These are phyloP conservation scores for Sussaba pulchella DNA, from an alignment of 2,888 invertebrate genomes.

Conservation along the genomic window DNA sequence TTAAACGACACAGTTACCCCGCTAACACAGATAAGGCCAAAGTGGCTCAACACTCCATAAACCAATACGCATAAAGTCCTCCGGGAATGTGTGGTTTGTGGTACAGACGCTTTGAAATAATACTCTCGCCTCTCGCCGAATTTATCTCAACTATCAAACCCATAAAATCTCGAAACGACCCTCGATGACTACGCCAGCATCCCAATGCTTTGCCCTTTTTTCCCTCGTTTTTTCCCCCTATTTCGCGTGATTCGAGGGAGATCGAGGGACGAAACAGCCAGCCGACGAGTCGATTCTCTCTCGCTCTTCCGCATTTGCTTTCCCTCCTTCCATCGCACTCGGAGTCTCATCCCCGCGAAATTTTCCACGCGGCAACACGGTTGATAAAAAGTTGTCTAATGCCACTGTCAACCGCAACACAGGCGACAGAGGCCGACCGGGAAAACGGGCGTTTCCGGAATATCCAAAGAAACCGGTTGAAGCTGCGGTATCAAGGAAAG, in stretches of 20 bases:
- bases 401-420: conserved; percentile 62
- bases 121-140: conserved; percentile 14
- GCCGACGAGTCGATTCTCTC: conserved; percentile 16
- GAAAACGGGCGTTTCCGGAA: conserved; percentile 41
- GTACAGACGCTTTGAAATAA: conserved; percentile 19
- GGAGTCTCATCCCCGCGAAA: conserved; percentile 2
- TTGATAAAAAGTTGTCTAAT: conserved; percentile 62
- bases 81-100: background rate
- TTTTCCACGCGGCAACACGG: conserved; percentile 26
- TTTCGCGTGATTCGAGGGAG: conserved; percentile 13
- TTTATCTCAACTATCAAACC: conserved; percentile 41
- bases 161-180: conserved; percentile 49
- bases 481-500: conserved; percentile 49
- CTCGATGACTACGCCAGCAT: conserved; percentile 39
- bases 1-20: background rate
- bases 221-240: background rate
- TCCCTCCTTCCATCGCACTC: background rate
- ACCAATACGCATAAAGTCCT: background rate
- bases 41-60: background rate
- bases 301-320: background rate
- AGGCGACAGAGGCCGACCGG: conserved; percentile 42
- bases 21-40: conserved; percentile 13
- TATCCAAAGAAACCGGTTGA: conserved; percentile 43
- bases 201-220: conserved; percentile 17
- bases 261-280: conserved; percentile 27